phyloP scores from a whole-genome alignment of 2,888 invertebrate genomes.

The Platycnemis pennipes region DNA sequence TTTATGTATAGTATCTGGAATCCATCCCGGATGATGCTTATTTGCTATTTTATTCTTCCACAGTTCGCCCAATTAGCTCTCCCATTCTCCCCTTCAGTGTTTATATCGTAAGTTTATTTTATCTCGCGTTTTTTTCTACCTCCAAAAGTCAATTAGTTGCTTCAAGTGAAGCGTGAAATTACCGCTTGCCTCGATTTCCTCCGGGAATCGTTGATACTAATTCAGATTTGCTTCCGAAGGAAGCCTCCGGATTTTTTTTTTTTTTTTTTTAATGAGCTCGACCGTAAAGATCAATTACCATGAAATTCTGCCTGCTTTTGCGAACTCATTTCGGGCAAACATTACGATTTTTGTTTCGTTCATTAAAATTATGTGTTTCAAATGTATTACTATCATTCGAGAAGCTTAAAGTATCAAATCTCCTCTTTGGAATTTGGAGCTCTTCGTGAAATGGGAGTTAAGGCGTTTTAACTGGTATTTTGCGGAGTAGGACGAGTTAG shows the following conservation, averaged over 20 bases:
- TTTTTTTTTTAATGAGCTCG: background rate
- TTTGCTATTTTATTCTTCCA: background rate
- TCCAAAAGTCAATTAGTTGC: background rate
- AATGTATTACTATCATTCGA: background rate
- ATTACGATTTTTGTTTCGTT: background rate
- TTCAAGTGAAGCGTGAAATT: background rate
- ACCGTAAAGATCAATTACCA: background rate
- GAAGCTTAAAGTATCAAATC: background rate
- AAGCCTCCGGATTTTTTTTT: background rate
- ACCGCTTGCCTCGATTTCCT: background rate
- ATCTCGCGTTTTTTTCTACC: background rate
- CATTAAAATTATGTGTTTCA: background rate
- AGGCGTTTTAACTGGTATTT: background rate
- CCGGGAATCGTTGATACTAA: background rate
- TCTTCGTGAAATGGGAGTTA: background rate
- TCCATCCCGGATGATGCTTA: background rate
- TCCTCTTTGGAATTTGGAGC: background rate
- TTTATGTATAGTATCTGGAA: background rate
- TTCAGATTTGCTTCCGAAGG: background rate
- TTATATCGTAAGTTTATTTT: background rate
- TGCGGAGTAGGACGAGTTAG: background rate
- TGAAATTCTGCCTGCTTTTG: background rate
- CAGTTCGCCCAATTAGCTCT: background rate
- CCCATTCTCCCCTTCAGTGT: background rate
- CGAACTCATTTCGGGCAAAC: background rate